These are phyloP conservation scores for Dendrolimus pini DNA, from an alignment of 2,888 invertebrate species.

Conservation along the genomic window DNA sequence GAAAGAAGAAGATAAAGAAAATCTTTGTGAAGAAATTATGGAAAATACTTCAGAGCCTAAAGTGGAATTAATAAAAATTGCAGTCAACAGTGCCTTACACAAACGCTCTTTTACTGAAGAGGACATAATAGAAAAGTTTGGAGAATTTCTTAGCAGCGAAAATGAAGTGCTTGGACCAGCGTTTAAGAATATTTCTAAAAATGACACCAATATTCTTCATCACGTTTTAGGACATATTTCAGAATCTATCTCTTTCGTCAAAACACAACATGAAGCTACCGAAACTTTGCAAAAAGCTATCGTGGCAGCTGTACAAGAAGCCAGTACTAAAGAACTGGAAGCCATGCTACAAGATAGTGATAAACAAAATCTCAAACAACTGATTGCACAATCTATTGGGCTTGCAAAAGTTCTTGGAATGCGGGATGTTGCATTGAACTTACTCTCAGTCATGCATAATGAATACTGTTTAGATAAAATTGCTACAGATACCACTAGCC, in stretches of 20 bases:
- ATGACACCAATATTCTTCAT: conserved; percentile 77
- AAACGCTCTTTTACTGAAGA: conserved; percentile 71
- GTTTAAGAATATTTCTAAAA: conserved; percentile 80
- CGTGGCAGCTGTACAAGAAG: conserved; percentile 79
- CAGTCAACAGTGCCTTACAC: conserved; percentile 58
- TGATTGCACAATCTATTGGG: conserved; percentile 80
- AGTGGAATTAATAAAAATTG: conserved; percentile 78
- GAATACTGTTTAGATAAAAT: conserved; percentile 74
- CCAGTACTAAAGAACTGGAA: conserved; percentile 76
- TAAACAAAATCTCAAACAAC: conserved; percentile 55
- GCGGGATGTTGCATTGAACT: conserved; percentile 77
- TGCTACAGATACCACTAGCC: conserved; percentile 74
- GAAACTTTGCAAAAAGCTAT: conserved; percentile 82
- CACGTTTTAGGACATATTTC: conserved; percentile 78
- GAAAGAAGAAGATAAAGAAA: conserved; percentile 68
- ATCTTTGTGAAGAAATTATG: conserved; percentile 64
- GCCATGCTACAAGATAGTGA: conserved; percentile 69
- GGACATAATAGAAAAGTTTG: conserved; percentile 79
- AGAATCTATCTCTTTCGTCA: conserved; percentile 75
- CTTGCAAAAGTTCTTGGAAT: conserved; percentile 83
- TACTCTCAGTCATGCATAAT: conserved; percentile 71
- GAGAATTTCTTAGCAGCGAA: conserved; percentile 79
- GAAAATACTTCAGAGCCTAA: conserved; percentile 75
- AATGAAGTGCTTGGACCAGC: conserved; percentile 78
- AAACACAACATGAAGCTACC: conserved; percentile 79